Evolutionary conservation across 2,797 vertebrate species (phyloP), one percentile per base, ranked within the genome.

Genomic region (Urophycis tenuis): DNA sequence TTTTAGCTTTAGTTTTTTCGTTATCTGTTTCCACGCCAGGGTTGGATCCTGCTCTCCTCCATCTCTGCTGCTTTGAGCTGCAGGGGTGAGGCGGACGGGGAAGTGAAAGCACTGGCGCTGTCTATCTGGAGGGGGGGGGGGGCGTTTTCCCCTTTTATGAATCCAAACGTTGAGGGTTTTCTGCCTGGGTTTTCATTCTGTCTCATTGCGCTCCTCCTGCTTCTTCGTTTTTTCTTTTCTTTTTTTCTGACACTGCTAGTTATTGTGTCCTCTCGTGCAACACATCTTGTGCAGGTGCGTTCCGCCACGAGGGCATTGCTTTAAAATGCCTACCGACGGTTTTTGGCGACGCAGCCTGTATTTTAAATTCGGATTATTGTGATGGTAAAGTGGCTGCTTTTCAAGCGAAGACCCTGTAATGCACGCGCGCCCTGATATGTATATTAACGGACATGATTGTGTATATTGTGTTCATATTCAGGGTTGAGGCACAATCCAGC

Each of bases 61-160:
- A 84, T 81, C 79, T 83, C 86, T 87, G 87, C 76, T 82, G 83
- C 60, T 64, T 30, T 74, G 75, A 87, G 80, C 87, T 86, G 88
- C 87, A 85, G 83, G 85, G 78, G 77, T 74, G 73, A 80, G 78
- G 77, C 77, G 74, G 81, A 83, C 80, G 78, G 81, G 82, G 79
- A 84, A 82, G 77, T 77, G 34, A 87, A 87, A 87, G 84, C 76
- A 22, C 53, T n/a, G 8, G 60, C 4, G 45, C 15, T n/a, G 49
- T 60, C 49, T 60, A 10, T 60, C 49, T 60, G 49, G 49, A 5
- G 49, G 49, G 22, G 7, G 22, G n/a, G 49, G 49, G 17, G 49
- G 49, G 22, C 22, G 22, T 60, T 60, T 60, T 60, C 22, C 49
- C 49, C 49, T 60, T 60, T n/a, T 60, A 60, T 60, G 22, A 60